phyloP scores from a whole-genome alignment of 1,140 invertebrate genomes.

The Lithobius niger region DNA sequence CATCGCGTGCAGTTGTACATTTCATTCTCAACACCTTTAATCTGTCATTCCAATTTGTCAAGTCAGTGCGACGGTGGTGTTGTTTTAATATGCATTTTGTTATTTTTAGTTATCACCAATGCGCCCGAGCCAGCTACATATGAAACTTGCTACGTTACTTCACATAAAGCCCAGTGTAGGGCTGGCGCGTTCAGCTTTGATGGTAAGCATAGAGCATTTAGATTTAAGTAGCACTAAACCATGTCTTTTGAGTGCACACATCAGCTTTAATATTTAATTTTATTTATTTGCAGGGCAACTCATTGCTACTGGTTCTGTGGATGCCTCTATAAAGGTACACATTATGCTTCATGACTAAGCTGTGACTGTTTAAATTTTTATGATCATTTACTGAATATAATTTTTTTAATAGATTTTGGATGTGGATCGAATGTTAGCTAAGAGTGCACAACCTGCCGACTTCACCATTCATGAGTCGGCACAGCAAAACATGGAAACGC shows the following conservation, averaged over 20 bases:
- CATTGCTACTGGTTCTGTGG: slow-evolving; percentile 94
- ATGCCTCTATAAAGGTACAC: slow-evolving; percentile 87
- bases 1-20: too few relatives aligned
- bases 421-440: slow-evolving; percentile 94
- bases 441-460: slow-evolving; percentile 39
- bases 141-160: slow-evolving; percentile 97
- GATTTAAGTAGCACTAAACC: too few relatives aligned
- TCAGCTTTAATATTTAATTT: too few relatives aligned
- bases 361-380: slow-evolving; percentile 7
- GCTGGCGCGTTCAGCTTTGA: slow-evolving; percentile 88
- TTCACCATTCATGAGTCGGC: slow-evolving; percentile 23
- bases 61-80: not conserved
- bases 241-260: too few relatives aligned
- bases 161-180: slow-evolving; percentile 91
- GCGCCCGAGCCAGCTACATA: slow-evolving; percentile 90
- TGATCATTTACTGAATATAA: slow-evolving; percentile 9
- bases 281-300: slow-evolving; percentile 51
- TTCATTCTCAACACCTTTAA: not conserved
- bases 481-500: slow-evolving; percentile 70
- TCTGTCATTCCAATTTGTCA: too few relatives aligned
- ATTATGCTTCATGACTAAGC: not conserved
- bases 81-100: not conserved
- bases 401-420: slow-evolving; percentile 60
- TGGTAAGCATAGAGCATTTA: slow-evolving; percentile 40
- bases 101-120: slow-evolving; percentile 46